These are phyloP conservation scores for Tetramorium simillimum DNA, from an alignment of 1,140 invertebrate species.

Conservation along the genomic window DNA sequence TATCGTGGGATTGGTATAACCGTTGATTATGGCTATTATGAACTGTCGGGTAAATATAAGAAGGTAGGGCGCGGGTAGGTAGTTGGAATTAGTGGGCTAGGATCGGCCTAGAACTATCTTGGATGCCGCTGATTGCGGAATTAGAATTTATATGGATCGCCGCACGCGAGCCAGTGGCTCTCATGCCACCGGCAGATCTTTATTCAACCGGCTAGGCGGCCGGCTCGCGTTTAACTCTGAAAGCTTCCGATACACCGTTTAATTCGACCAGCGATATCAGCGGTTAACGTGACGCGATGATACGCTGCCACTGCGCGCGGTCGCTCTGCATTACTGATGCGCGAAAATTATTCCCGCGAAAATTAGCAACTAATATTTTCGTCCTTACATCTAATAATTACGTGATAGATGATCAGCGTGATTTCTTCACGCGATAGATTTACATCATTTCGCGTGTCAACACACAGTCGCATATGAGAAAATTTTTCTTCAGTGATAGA, in stretches of 20 bases:
- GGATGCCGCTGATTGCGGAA: slow-evolving; percentile 84
- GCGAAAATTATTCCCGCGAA: slow-evolving; percentile 71
- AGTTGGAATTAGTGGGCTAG: slow-evolving; percentile 83
- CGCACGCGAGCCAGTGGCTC: slow-evolving; percentile 83
- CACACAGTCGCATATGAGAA: not conserved
- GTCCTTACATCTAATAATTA: not conserved
- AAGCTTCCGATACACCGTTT: slow-evolving; percentile 77
- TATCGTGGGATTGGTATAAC: slow-evolving; percentile 81
- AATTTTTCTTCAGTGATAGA: not conserved
- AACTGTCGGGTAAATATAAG: slow-evolving; percentile 83
- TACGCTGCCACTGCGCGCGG: slow-evolving; percentile 50
- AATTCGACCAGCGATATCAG: slow-evolving; percentile 78
- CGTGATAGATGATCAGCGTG: not conserved
- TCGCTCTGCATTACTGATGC: slow-evolving; percentile 49
- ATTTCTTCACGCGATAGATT: not conserved
- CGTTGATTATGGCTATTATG: slow-evolving; percentile 84
- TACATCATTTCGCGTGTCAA: not conserved
- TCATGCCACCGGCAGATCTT: slow-evolving; percentile 65
- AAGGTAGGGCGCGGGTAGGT: slow-evolving; percentile 79
- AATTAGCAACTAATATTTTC: slow-evolving; percentile 69
- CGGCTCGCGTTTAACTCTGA: slow-evolving; percentile 77
- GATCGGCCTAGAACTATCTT: slow-evolving; percentile 84
- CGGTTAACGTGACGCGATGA: slow-evolving; percentile 77
- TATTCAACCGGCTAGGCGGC: slow-evolving; percentile 51
- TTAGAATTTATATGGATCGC: slow-evolving; percentile 85